Conservation (phyloP, 37 sponge, comb jelly and placozoan species). For the Halichondria panicea region DNA sequence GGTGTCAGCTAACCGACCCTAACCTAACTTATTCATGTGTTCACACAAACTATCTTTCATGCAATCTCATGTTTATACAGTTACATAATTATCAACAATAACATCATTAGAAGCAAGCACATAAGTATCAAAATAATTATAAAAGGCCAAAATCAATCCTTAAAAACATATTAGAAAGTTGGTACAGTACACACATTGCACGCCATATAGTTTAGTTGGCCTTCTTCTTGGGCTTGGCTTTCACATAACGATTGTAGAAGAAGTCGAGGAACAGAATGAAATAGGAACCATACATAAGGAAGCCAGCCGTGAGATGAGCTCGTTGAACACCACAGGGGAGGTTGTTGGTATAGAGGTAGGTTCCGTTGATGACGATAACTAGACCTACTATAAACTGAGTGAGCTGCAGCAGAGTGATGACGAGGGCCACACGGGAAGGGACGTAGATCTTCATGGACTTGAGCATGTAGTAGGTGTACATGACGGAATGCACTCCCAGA, state of each 20-base stretch:
- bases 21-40: no score
- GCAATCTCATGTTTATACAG: not conserved
- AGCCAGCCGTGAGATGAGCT: no score
- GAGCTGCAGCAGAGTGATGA: slow-evolving; percentile 60
- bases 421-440: slow-evolving; percentile 8
- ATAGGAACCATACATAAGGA: slow-evolving; percentile 64
- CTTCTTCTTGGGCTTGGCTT: not conserved
- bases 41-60: not conserved
- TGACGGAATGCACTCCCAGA: slow-evolving; percentile 53
- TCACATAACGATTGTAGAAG: slow-evolving; percentile 56
- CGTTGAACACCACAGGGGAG: no score
- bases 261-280: slow-evolving; percentile 53
- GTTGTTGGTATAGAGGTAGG: not conserved
- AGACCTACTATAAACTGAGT: slow-evolving; percentile 57
- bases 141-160: not conserved
- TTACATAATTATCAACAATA: not conserved
- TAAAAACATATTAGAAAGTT: slow-evolving; percentile 5
- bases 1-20: no score
- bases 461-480: slow-evolving; percentile 73
- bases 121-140: not conserved
- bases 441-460: slow-evolving; percentile 30
- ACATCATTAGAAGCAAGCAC: not conserved
- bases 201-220: not conserved
- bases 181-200: no score
- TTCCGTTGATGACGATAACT: not conserved